Percentiles rank a stretch among this genome's conserved stretches.
Evolutionary conservation across 1,140 invertebrate species (phyloP).

Genomic region (Harpegnathos saltator): DNA sequence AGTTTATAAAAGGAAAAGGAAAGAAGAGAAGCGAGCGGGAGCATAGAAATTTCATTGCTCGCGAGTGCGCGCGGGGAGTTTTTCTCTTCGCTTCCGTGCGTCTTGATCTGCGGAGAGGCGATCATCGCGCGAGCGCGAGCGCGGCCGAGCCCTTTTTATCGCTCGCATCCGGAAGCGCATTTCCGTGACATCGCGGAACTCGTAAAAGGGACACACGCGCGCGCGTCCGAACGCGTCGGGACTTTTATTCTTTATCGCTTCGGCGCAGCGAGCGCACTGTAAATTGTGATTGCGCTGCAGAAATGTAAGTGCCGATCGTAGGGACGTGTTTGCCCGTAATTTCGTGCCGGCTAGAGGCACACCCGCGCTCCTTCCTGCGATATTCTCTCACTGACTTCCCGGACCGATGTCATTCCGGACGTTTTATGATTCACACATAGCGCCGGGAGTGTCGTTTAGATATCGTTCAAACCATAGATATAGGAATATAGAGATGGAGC

Average conservation of each 20-base stretch:
- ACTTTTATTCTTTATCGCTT: slow-evolving; percentile 57
- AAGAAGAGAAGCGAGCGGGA: no score
- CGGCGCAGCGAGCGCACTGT: background rate
- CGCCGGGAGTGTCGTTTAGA: no score
- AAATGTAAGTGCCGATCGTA: slow-evolving; percentile 33
- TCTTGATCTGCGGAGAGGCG: slow-evolving; percentile 35
- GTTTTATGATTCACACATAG: background rate
- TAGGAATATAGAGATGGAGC: no score
- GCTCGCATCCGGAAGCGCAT: slow-evolving; percentile 34
- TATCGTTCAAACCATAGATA: no score
- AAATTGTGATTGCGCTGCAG: slow-evolving; percentile 57
- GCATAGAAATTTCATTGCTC: slow-evolving; percentile 43
- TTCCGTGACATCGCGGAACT: slow-evolving; percentile 57
- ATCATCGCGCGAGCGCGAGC: slow-evolving; percentile 18
- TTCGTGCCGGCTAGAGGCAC: background rate
- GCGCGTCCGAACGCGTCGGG: slow-evolving; percentile 43
- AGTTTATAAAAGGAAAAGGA: slow-evolving; percentile 30
- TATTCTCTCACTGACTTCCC: background rate
- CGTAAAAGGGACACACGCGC: slow-evolving; percentile 58
- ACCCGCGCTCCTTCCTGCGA: background rate
- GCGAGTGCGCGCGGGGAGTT: slow-evolving; percentile 24
- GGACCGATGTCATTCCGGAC: background rate
- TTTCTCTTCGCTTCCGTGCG: slow-evolving; percentile 13
- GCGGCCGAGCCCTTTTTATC: slow-evolving; percentile 36
- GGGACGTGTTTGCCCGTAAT: background rate